Evolutionary conservation across 1,140 invertebrate genomes (phyloP).

Genomic region (Heliconius hewitsoni): DNA sequence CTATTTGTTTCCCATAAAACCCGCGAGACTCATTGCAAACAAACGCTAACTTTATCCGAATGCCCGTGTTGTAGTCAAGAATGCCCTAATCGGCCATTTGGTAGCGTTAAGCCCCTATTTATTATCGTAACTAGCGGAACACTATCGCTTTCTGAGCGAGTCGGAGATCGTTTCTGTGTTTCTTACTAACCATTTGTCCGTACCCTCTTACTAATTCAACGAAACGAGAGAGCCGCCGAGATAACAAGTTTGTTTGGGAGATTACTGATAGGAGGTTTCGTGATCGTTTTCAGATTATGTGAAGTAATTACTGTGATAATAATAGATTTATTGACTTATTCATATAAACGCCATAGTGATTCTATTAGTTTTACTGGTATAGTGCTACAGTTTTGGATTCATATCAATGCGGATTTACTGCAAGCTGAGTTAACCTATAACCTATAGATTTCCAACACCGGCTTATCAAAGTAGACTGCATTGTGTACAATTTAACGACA

Average conservation of each 20-base stretch:
- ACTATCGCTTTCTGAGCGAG: slow-evolving; percentile 67
- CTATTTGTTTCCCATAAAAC: slow-evolving; percentile 57
- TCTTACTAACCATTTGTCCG: slow-evolving; percentile 20
- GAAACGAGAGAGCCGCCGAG: slow-evolving; percentile 25
- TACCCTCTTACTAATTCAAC: slow-evolving; percentile 37
- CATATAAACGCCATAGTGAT: neutral
- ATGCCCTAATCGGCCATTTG: slow-evolving; percentile 77
- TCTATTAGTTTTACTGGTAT: neutral
- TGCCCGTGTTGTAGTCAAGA: slow-evolving; percentile 73
- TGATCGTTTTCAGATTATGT: slow-evolving; percentile 21
- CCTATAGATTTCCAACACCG: neutral
- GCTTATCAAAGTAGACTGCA: slow-evolving; percentile 11
- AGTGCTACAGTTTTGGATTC: no score
- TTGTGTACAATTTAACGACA: slow-evolving; percentile 18
- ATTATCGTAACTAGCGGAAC: slow-evolving; percentile 72
- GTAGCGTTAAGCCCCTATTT: slow-evolving; percentile 73
- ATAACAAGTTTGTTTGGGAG: slow-evolving; percentile 31
- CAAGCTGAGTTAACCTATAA: no score
- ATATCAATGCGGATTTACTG: no score
- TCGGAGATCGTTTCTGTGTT: slow-evolving; percentile 50
- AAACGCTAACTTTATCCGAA: slow-evolving; percentile 75
- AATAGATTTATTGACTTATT: neutral
- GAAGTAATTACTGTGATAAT: neutral
- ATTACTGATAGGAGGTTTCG: slow-evolving; percentile 27
- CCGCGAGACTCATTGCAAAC: slow-evolving; percentile 65